These are phyloP conservation scores for Pseudomugil tenellus DNA, from an alignment of 2,797 vertebrate species.

Conservation along the genomic window DNA sequence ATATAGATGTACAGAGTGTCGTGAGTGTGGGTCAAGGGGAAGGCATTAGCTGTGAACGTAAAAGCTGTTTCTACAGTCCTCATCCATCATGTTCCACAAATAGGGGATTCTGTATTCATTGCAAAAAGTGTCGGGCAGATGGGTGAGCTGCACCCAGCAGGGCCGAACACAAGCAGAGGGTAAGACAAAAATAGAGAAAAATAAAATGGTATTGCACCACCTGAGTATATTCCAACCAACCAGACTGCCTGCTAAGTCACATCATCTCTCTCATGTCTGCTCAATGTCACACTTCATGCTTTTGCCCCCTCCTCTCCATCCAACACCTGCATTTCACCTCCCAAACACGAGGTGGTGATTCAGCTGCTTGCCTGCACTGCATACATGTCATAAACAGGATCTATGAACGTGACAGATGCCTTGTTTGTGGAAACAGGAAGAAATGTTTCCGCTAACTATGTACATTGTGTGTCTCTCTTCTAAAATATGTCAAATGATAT, in stretches of 20 bases:
- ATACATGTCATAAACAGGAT: not conserved
- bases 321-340: conserved; percentile 21
- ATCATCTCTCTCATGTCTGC: conserved; percentile 61
- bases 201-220: conserved; percentile 29
- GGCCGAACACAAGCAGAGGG: conserved; percentile 45
- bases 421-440: conserved; percentile 24
- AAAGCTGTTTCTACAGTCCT: conserved; percentile 46
- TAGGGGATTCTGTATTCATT: conserved; percentile 59
- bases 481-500: too few relatives aligned
- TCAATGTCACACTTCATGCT: conserved; percentile 71
- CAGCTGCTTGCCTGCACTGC: conserved; percentile 8
- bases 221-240: conserved; percentile 31
- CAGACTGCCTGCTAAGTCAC: conserved; percentile 49
- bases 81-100: conserved; percentile 67
- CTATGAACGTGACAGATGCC: conserved; percentile 13
- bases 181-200: conserved; percentile 47
- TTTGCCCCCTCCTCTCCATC: conserved; percentile 30
- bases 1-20: conserved; percentile 32
- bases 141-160: conserved; percentile 42
- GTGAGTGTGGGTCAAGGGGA: conserved; percentile 58
- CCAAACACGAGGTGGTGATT: conserved; percentile 18
- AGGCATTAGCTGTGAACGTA: conserved; percentile 52
- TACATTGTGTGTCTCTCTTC: too few relatives aligned
- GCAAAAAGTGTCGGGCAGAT: conserved; percentile 34
- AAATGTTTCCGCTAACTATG: not conserved